Evolutionary conservation across 1,140 invertebrate species (phyloP).

Genomic region (Stratiolaelaps scimitus): DNA sequence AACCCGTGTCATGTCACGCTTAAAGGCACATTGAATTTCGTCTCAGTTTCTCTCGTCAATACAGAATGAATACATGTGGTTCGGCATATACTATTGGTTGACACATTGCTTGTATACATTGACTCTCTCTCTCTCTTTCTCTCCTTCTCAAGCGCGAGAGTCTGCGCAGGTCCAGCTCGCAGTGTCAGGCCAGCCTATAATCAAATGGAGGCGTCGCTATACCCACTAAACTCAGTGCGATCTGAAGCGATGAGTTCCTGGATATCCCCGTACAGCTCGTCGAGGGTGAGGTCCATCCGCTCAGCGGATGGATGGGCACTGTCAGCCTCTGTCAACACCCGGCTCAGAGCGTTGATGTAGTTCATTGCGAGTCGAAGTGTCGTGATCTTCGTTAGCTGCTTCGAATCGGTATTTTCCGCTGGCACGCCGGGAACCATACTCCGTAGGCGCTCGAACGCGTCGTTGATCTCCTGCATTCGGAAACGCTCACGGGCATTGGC

Average conservation of each 20-base stretch:
- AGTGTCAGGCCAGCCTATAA: too few species aligned
- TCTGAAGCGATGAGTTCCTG: slow-evolving; percentile 25
- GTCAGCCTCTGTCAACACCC: slow-evolving; percentile 42
- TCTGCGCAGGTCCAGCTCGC: too few species aligned
- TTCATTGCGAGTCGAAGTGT: slow-evolving; percentile 71
- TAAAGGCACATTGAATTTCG: too few species aligned
- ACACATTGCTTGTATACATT: slow-evolving; percentile 20
- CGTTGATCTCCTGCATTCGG: slow-evolving; percentile 72
- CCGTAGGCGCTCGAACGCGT: slow-evolving; percentile 64
- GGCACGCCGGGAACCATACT: slow-evolving; percentile 53
- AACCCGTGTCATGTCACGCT: too few species aligned
- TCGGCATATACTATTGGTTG: too few species aligned
- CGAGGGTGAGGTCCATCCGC: slow-evolving; percentile 8
- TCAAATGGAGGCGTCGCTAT: slow-evolving; percentile 21
- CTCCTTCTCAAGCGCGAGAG: too few species aligned
- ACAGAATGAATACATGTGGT: too few species aligned
- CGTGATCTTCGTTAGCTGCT: slow-evolving; percentile 68
- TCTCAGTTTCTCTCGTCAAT: too few species aligned
- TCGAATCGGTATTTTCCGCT: slow-evolving; percentile 48
- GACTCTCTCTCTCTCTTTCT: background rate
- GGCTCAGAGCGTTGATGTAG: slow-evolving; percentile 58
- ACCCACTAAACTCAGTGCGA: background rate
- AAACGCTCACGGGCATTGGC: slow-evolving; percentile 72
- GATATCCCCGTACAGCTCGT: slow-evolving; percentile 7
- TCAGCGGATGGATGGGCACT: background rate